Base-by-base conservation (phyloP, 2,113 vertebrate genomes). In the Origma solitaria region DNA sequence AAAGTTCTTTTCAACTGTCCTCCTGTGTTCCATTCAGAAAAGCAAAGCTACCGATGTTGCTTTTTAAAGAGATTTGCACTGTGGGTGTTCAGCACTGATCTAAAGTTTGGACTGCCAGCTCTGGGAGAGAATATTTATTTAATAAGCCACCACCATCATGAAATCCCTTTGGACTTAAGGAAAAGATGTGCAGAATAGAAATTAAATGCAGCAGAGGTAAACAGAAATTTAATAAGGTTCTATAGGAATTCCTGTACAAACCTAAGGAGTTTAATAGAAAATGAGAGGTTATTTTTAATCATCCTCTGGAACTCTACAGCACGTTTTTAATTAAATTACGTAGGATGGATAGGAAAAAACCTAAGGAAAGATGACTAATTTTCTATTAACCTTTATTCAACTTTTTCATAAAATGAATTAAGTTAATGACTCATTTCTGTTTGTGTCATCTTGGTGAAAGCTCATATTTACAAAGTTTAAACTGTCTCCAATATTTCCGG, bases 321-420 rank as follows among this genome's bases (percentile, higher is more conserved):
- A 94, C 28, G 53, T 88, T 94, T 96, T 95, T 92, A 96, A 97
- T 96, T 94, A 96, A 96, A 94, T 94, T 94, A 83, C 12, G 7
- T 95, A 69, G 93, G 86, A 83, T 79, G 90, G 76, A 44, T 93
- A 83, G 51, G 38, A 31, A 79, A 87, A 83, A 91, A 85, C 8
- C 38, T 38, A 82, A 90, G 72, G 93, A 94, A 96, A 93, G 69
- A 95, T 90, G 86, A 96, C 86, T 95, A 95, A 97, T 95, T 96
- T 97, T 95, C 94, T 88, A 94, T 97, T 97, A 96, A 96, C 86
- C 90, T 94, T 96, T 92, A 90, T 88, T 95, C 88, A 92, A 71
- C 76, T 96, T 96, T 93, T 96, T 90, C 57, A 71, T 64, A 79
- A 95, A 96, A 73, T 86, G 71, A 94, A 95, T 93, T 90, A 94